A percentile compares a stretch with the other conserved stretches of the same genome.
Evolutionary conservation across 2,797 vertebrate genomes (phyloP).

Genomic region (Pseudocheirus occidentalis): DNA sequence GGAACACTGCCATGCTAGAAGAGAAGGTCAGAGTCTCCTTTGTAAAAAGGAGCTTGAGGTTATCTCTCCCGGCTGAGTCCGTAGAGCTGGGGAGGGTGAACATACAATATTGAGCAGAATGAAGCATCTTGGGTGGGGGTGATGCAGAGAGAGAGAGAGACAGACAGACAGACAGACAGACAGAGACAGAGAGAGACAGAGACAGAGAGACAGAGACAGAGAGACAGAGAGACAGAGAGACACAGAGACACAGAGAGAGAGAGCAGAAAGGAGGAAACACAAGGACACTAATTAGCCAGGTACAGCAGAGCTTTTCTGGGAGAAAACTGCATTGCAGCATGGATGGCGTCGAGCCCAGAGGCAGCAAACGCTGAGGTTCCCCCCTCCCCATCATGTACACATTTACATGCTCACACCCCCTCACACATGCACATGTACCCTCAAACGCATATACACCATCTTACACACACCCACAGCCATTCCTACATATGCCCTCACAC

Average conservation of each 20-base stretch:
- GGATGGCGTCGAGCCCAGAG: slow-evolving; percentile 23
- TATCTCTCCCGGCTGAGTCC: background rate
- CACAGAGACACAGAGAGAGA: slow-evolving; percentile 59
- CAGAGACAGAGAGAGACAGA: slow-evolving; percentile 60
- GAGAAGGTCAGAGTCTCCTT: slow-evolving; percentile 10
- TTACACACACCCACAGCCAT: background rate
- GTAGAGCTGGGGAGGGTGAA: background rate
- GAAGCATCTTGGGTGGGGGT: background rate
- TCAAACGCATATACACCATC: background rate
- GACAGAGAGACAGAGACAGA: slow-evolving; percentile 59
- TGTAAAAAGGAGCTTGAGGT: slow-evolving; percentile 24
- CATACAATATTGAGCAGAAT: background rate
- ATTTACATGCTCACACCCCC: background rate
- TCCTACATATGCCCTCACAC: background rate
- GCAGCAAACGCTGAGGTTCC: background rate
- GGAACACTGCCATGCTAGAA: background rate
- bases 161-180: no score
- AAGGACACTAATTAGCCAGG: slow-evolving; percentile 75
- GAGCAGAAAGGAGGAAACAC: slow-evolving; percentile 62
- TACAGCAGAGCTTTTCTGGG: slow-evolving; percentile 42
- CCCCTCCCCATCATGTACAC: background rate
- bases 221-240: slow-evolving; percentile 61
- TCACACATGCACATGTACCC: background rate
- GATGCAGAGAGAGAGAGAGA: slow-evolving; percentile 59
- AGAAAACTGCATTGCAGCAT: slow-evolving; percentile 65